These are phyloP conservation scores for Chymomyza amoena DNA, from an alignment of 2,888 invertebrate species.

Conservation along the genomic window DNA sequence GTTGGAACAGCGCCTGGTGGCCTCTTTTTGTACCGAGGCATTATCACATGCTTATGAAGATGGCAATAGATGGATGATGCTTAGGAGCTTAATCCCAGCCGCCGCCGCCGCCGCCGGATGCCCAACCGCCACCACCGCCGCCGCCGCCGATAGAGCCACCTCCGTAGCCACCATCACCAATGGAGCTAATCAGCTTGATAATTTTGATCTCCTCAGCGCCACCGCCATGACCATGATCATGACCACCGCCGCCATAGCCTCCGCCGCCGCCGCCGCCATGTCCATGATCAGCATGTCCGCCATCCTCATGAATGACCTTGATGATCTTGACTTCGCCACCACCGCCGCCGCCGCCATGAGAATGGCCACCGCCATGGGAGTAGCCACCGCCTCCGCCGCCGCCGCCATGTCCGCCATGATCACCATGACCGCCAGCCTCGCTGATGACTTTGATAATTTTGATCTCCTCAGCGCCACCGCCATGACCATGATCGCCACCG, in stretches of 20 bases:
- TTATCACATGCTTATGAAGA: background rate
- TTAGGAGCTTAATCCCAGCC: conserved; percentile 35
- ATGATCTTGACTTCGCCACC: conserved; percentile 49
- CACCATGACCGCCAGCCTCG: conserved; percentile 9
- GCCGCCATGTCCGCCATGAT: conserved; percentile 11
- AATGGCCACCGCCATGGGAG: conserved; percentile 16
- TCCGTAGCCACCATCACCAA: conserved; percentile 6
- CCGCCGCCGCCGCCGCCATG: conserved; percentile 14
- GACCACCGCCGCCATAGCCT: conserved; percentile 19
- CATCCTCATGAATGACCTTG: conserved; percentile 46
- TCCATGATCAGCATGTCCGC: conserved; percentile 27
- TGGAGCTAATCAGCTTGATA: conserved; percentile 30
- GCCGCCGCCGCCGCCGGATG: conserved; percentile 24
- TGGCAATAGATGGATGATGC: background rate
- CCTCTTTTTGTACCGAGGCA: background rate
- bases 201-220: conserved; percentile 27
- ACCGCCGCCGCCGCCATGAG: conserved; percentile 23
- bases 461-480: conserved; percentile 32
- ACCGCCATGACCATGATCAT: conserved; percentile 6
- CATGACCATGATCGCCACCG: conserved; percentile 25
- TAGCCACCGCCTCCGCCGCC: conserved; percentile 12
- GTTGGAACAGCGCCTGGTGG: conserved; percentile 34
- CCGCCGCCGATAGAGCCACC: conserved; percentile 16
- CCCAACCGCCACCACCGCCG: conserved; percentile 23
- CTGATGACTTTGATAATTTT: conserved; percentile 48